These are phyloP conservation scores for Eptatretus atami DNA, from an alignment of 2,797 vertebrate genomes.

Conservation along the genomic window DNA sequence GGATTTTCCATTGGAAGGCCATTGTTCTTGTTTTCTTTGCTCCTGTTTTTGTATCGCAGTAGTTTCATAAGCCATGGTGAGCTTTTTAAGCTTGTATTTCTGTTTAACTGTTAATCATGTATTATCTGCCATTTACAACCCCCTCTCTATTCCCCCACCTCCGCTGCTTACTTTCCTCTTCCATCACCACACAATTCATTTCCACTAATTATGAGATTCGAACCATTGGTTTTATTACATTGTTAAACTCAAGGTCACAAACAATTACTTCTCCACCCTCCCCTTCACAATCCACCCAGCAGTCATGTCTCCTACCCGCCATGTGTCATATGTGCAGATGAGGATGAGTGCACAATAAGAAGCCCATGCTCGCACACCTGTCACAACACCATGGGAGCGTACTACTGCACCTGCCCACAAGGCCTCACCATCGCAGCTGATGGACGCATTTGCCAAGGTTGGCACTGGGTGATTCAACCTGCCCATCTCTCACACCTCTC, in stretches of 20 bases:
- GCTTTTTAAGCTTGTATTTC: too few relatives aligned
- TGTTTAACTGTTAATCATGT: too few relatives aligned
- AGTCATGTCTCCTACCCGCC: not conserved
- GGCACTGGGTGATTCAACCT: too few relatives aligned
- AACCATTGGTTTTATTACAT: not conserved
- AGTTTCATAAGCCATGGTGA: too few relatives aligned
- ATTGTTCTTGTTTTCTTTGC: too few relatives aligned
- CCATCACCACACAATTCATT: too few relatives aligned
- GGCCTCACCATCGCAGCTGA: slow-evolving; percentile 65
- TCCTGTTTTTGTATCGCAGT: too few relatives aligned
- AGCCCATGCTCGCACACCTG: slow-evolving; percentile 62
- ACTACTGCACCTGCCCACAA: slow-evolving; percentile 58
- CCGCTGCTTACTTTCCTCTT: too few relatives aligned
- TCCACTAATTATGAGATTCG: not conserved
- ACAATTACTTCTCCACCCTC: not conserved
- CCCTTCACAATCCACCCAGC: not conserved
- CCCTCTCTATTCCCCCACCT: too few relatives aligned
- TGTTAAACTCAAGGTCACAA: slow-evolving; percentile 7
- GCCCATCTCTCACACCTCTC: too few relatives aligned
- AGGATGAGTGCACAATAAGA: slow-evolving; percentile 39
- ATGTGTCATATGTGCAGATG: slow-evolving; percentile 24
- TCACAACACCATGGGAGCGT: slow-evolving; percentile 54
- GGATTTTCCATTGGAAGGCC: too few relatives aligned
- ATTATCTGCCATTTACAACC: too few relatives aligned
- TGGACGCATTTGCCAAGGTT: slow-evolving; percentile 66